These are phyloP conservation scores for Teinopalpus imperialis DNA, from an alignment of 2,888 invertebrate genomes.

Conservation along the genomic window DNA sequence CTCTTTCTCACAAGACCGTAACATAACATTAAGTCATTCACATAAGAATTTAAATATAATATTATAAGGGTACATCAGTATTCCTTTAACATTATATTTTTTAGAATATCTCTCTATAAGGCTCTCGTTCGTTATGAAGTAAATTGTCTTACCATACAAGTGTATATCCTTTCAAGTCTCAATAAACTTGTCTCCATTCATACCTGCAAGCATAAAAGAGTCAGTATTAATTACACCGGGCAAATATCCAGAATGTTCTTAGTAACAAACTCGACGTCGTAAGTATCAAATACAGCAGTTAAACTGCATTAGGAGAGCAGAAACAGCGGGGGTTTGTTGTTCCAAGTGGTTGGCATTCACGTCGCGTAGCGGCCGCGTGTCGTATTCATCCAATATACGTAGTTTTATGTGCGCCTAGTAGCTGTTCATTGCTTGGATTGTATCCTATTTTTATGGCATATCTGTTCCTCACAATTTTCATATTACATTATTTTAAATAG, in stretches of 20 bases:
- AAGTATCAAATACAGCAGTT: constrained; percentile 25
- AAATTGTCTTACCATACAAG: constrained; percentile 6
- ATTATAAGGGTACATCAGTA: no score
- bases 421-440: constrained; percentile 26
- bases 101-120: no score
- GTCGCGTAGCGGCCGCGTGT: constrained; percentile 42
- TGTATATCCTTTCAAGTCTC: not conserved
- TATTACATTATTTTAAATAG: no score
- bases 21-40: no score
- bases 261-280: constrained; percentile 13
- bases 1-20: no score
- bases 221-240: constrained; percentile 27
- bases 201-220: constrained; percentile 33
- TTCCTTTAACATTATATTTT: no score
- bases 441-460: constrained; percentile 10
- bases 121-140: not conserved
- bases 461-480: no score
- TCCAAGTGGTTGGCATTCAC: constrained; percentile 57
- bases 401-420: constrained; percentile 46
- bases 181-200: constrained; percentile 24
- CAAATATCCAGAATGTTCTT: constrained; percentile 6
- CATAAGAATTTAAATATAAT: no score
- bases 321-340: constrained; percentile 46
- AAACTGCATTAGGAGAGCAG: constrained; percentile 30
- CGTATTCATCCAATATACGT: constrained; percentile 37